phyloP scores from a whole-genome alignment of 2,113 vertebrate species.

The Calypte anna region DNA sequence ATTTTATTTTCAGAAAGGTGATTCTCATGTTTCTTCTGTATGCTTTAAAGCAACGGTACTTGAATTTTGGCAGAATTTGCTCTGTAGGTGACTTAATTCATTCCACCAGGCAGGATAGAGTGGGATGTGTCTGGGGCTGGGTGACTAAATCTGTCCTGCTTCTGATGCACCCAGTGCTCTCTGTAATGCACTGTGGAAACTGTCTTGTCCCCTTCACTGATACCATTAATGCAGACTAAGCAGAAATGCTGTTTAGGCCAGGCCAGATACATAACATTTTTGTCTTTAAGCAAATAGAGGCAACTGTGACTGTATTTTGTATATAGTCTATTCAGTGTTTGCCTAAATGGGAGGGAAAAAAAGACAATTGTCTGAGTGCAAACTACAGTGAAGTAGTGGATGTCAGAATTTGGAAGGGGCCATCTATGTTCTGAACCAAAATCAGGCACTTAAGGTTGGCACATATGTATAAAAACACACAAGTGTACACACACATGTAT shows the following conservation, averaged over 20 bases:
- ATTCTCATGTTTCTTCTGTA: not conserved
- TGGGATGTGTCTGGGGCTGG: not conserved
- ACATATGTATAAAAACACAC: not conserved
- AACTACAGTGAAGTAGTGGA: not conserved
- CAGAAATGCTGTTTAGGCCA: not conserved
- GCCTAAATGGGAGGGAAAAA: not conserved
- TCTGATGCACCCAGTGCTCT: fast-evolving
- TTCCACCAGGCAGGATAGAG: not conserved
- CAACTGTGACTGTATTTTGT: not conserved
- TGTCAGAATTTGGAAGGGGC: not conserved
- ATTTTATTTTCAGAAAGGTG: not conserved
- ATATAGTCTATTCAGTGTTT: not conserved
- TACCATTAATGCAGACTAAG: not conserved
- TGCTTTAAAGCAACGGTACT: not conserved
- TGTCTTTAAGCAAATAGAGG: not conserved
- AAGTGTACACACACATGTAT: not conserved
- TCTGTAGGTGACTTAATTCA: not conserved
- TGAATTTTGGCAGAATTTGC: not conserved
- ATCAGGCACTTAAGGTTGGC: fast-evolving
- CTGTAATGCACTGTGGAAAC: fast-evolving
- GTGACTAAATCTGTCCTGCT: not conserved
- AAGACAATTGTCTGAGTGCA: fast-evolving
- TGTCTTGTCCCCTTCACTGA: not conserved
- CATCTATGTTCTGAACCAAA: not conserved
- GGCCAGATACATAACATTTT: not conserved